These are phyloP conservation scores for Cynopterus sphinx DNA, from an alignment of 2,797 vertebrate genomes.

Conservation along the genomic window DNA sequence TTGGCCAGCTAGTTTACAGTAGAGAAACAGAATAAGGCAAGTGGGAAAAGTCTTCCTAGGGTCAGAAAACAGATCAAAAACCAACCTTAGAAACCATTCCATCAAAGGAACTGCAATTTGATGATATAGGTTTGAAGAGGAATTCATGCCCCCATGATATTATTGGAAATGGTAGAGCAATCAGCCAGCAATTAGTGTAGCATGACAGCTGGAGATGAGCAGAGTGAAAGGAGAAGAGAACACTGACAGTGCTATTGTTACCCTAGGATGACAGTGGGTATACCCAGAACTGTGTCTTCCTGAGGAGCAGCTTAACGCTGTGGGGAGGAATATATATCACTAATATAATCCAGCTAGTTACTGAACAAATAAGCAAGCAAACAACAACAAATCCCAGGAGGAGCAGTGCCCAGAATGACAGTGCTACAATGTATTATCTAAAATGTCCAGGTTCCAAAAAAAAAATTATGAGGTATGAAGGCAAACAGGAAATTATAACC, in stretches of 20 bases:
- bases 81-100: neutral
- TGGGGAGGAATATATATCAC: neutral
- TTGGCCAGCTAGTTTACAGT: neutral
- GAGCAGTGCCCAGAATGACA: neutral
- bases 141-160: neutral
- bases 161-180: neutral
- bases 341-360: neutral
- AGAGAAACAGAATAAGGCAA: neutral
- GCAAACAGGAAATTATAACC: neutral
- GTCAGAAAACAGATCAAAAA: neutral
- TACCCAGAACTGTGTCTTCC: neutral
- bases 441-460: neutral
- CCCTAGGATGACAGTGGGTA: neutral
- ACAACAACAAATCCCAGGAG: neutral
- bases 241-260: neutral
- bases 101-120: neutral
- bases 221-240: neutral
- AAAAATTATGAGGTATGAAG: neutral
- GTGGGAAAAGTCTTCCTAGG: neutral
- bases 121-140: neutral
- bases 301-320: neutral
- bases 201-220: neutral
- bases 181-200: neutral
- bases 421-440: neutral
- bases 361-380: neutral